Conservation (phyloP, 2,888 invertebrate genomes). For the Ptilodon capucinus region DNA sequence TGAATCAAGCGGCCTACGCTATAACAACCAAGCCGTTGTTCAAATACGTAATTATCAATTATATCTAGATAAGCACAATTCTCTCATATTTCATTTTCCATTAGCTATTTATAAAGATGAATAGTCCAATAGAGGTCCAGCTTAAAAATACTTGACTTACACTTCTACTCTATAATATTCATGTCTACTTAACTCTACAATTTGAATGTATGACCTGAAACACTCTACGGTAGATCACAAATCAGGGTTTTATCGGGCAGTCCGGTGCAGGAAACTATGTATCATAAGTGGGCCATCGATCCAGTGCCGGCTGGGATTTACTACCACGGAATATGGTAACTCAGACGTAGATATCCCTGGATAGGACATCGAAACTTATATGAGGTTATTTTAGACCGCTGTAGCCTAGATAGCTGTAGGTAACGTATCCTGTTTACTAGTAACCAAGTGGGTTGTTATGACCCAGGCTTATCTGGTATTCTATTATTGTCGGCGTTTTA, state of each 20-base stretch:
- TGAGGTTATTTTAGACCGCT: neutral
- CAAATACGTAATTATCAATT: no score
- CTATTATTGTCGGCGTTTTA: neutral
- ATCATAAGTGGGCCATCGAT: slow-evolving; percentile 68
- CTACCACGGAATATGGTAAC: slow-evolving; percentile 22
- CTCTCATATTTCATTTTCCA: no score
- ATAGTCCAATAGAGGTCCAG: no score
- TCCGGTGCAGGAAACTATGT: slow-evolving; percentile 62
- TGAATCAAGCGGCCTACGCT: neutral
- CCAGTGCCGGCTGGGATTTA: slow-evolving; percentile 61
- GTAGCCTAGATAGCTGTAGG: neutral
- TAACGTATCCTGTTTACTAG: neutral
- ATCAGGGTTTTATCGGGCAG: slow-evolving; percentile 60
- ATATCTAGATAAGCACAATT: no score
- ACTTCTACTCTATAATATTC: slow-evolving; percentile 1
- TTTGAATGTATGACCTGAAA: slow-evolving; percentile 3
- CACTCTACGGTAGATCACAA: slow-evolving; percentile 45
- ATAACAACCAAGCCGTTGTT: no score
- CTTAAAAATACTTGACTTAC: neutral
- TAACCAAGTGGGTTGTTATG: neutral
- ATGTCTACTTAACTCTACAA: slow-evolving; percentile 2
- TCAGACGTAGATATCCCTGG: neutral
- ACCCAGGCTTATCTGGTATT: neutral
- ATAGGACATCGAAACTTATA: neutral
- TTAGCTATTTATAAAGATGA: no score